Evolutionary conservation across 2,888 invertebrate species (phyloP).

Genomic region (Rhaphigaster nebulosa): DNA sequence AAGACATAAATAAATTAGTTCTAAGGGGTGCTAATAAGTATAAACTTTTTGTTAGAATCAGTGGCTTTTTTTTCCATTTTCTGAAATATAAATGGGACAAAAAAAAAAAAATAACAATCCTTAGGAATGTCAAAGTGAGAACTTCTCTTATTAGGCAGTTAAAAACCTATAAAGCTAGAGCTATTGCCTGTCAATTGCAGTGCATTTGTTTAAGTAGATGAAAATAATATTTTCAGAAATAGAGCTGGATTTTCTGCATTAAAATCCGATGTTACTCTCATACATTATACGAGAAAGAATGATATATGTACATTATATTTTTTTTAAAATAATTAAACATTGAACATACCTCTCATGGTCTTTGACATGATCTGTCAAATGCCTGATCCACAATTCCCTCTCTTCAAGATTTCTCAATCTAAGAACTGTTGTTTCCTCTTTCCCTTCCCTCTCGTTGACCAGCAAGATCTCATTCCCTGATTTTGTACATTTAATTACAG

Average conservation of each 20-base stretch:
- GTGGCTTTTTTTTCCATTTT: too few species aligned
- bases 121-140: too few species aligned
- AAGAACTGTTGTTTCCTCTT: constrained; percentile 69
- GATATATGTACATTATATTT: not conserved
- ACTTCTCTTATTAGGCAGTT: too few species aligned
- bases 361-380: constrained; percentile 71
- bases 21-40: too few species aligned
- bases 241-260: not conserved
- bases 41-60: too few species aligned
- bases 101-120: too few species aligned
- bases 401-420: constrained; percentile 69
- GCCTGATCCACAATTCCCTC: constrained; percentile 71
- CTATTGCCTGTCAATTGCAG: too few species aligned
- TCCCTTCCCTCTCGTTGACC: constrained; percentile 70
- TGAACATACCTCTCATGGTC: constrained; percentile 70
- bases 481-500: constrained; percentile 70
- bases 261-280: not conserved
- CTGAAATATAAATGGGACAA: too few species aligned
- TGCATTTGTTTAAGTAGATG: too few species aligned
- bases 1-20: too few species aligned
- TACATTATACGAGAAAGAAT: not conserved
- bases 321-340: not conserved
- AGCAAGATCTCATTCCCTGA: constrained; percentile 70
- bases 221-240: not conserved
- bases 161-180: too few species aligned